Evolutionary conservation across 2,888 invertebrate genomes (phyloP).

Genomic region (Chymomyza caudatula): DNA sequence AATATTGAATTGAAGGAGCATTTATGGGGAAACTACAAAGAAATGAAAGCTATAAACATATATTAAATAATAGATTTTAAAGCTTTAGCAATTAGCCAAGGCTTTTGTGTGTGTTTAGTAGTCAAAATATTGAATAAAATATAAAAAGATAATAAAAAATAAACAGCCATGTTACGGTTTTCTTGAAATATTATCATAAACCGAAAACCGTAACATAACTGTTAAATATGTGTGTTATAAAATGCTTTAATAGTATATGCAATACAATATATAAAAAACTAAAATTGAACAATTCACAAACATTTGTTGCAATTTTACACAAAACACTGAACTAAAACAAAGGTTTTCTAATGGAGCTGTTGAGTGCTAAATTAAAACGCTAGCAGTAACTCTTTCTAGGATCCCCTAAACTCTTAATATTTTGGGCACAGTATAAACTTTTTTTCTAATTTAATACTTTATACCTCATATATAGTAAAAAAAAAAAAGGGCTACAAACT

Average conservation of each 20-base stretch:
- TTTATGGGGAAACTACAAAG: neutral
- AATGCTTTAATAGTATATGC: slow-evolving; percentile 56
- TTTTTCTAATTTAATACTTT: slow-evolving; percentile 19
- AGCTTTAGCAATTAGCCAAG: slow-evolving; percentile 2
- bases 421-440: slow-evolving; percentile 16
- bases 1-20: neutral
- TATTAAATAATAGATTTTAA: slow-evolving; percentile 41
- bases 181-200: too few species aligned
- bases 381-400: slow-evolving; percentile 9
- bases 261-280: slow-evolving; percentile 28
- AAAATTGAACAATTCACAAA: slow-evolving; percentile 27
- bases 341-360: slow-evolving; percentile 68
- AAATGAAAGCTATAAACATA: slow-evolving; percentile 27
- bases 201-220: slow-evolving; percentile 48
- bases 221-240: slow-evolving; percentile 54
- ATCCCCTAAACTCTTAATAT: slow-evolving; percentile 16
- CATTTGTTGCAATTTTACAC: slow-evolving; percentile 31
- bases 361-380: slow-evolving; percentile 47
- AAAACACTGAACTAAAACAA: slow-evolving; percentile 21
- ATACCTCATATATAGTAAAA: slow-evolving; percentile 34
- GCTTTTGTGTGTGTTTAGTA: slow-evolving; percentile 66
- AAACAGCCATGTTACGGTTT: too few species aligned
- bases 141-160: slow-evolving; percentile 28
- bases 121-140: slow-evolving; percentile 43
- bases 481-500: neutral